Percentiles rank a stretch among this genome's conserved stretches.
Evolutionary conservation across 2,797 vertebrate species (phyloP).

Genomic region (Gallinago nigripennis): DNA sequence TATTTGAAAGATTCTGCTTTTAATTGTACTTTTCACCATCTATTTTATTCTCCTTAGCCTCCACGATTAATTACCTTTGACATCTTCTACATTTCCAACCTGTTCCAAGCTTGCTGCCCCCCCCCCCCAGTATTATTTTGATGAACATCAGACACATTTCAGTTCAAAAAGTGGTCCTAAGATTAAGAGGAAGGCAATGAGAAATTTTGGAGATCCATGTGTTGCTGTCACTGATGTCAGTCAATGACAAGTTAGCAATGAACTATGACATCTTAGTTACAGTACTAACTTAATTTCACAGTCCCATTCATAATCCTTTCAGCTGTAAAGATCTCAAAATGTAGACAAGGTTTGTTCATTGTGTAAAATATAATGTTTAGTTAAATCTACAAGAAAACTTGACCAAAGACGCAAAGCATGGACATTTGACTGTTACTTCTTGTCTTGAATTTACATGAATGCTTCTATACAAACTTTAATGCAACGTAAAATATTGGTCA

Average conservation of each 20-base stretch:
- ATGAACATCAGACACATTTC: neutral
- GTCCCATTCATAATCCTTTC: neutral
- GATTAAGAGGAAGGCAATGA: neutral
- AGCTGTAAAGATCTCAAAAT: neutral
- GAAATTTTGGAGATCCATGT: neutral
- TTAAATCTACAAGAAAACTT: neutral
- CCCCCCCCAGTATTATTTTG: neutral
- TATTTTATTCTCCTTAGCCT: neutral
- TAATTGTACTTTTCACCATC: neutral
- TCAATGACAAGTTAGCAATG: neutral
- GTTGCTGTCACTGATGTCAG: neutral
- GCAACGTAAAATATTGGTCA: neutral
- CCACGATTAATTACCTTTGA: neutral
- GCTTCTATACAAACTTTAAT: neutral
- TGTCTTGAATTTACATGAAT: accelerated
- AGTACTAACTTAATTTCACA: neutral
- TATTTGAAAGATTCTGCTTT: neutral
- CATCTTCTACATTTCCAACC: neutral
- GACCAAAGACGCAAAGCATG: neutral
- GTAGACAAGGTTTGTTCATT: neutral
- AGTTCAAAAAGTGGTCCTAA: neutral
- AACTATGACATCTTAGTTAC: neutral
- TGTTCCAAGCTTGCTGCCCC: accelerated
- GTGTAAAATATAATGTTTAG: neutral
- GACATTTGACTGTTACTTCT: neutral